A percentile compares a stretch with the other conserved stretches of the same genome.
Conservation (phyloP, 2,888 invertebrate genomes). For the Agonopterix heracliana region DNA sequence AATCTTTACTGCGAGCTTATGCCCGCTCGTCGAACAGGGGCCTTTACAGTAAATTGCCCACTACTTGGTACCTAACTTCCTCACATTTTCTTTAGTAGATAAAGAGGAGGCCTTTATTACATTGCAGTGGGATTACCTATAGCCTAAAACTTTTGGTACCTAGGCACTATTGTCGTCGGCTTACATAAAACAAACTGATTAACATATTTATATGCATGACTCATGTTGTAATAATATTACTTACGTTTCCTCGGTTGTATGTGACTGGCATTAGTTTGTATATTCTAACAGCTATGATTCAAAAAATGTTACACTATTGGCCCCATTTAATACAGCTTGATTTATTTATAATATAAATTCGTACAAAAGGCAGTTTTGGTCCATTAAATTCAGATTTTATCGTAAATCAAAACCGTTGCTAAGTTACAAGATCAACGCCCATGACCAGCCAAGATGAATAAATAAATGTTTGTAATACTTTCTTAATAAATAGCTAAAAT, state of each 20-base stretch:
- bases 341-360: constrained; percentile 50
- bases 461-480: constrained; percentile 1
- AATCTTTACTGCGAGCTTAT: too few species aligned
- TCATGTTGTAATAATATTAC: constrained; percentile 20
- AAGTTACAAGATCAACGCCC: constrained; percentile 27
- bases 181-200: constrained; percentile 2
- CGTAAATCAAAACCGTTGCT: constrained; percentile 41
- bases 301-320: constrained; percentile 43
- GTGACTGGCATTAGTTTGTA: constrained; percentile 60
- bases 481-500: too few species aligned
- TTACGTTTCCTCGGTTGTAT: constrained; percentile 67
- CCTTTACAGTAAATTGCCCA: too few species aligned
- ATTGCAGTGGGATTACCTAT: too few species aligned
- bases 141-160: too few species aligned
- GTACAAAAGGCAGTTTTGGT: constrained; percentile 60
- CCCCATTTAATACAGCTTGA: constrained; percentile 39
- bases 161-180: background rate
- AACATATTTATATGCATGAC: background rate
- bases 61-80: too few species aligned
- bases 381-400: constrained; percentile 31
- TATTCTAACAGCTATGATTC: constrained; percentile 27
- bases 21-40: too few species aligned
- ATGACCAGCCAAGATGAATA: too few species aligned
- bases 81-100: too few species aligned
- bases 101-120: too few species aligned